A percentile compares a stretch with the other conserved stretches of the same genome.
Conservation (phyloP, 2,113 vertebrate species). For the Lamprotornis superbus region DNA sequence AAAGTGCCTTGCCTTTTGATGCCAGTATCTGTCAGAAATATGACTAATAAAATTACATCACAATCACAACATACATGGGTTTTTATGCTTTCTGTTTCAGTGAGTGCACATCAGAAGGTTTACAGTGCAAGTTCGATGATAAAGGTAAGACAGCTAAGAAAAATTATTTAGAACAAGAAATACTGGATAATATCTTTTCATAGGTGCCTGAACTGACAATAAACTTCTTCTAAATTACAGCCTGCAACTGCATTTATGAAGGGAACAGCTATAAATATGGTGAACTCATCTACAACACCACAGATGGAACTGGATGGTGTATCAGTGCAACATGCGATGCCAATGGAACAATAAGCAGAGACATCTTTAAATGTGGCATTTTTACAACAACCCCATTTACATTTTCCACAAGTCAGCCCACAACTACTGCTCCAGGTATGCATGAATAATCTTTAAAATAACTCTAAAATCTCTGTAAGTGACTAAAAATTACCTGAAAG, state of each 20-base stretch:
- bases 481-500: not conserved
- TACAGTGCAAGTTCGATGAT: slow-evolving; percentile 46
- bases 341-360: slow-evolving; percentile 69
- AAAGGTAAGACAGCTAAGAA: slow-evolving; percentile 60
- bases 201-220: not conserved
- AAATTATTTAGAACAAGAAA: not conserved
- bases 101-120: slow-evolving; percentile 60
- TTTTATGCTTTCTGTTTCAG: slow-evolving; percentile 42
- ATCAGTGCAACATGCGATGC: slow-evolving; percentile 65
- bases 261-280: slow-evolving; percentile 55
- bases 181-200: not conserved
- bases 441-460: not conserved
- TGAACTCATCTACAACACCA: slow-evolving; percentile 76
- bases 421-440: slow-evolving; percentile 44
- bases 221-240: slow-evolving; percentile 41
- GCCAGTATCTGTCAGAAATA: not conserved
- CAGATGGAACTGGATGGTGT: slow-evolving; percentile 77
- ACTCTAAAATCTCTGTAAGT: not conserved
- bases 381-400: not conserved
- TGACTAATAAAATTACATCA: not conserved
- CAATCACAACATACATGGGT: not conserved
- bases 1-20: not conserved
- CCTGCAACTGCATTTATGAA: slow-evolving; percentile 74
- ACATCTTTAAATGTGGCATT: slow-evolving; percentile 18
- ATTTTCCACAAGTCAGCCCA: not conserved